Conservation (phyloP, 2,888 invertebrate species). For the Osmoderma eremita region DNA sequence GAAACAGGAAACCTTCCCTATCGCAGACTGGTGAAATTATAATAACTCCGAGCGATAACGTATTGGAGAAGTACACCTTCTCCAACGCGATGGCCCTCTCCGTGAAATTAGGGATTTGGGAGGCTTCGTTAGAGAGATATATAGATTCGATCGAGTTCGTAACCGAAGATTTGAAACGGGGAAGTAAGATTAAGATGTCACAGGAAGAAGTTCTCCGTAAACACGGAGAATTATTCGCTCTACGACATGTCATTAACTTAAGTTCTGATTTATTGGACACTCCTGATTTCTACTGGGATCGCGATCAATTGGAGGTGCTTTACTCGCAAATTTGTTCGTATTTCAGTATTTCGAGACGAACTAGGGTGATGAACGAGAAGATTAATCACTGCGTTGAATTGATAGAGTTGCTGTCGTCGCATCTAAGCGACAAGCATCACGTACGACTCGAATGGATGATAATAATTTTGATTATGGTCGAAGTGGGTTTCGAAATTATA, state of each 20-base stretch:
- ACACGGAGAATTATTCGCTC: slow-evolving; percentile 88
- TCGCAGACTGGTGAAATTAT: slow-evolving; percentile 57
- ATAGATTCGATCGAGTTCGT: slow-evolving; percentile 86
- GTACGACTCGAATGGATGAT: slow-evolving; percentile 97
- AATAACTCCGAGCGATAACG: slow-evolving; percentile 60
- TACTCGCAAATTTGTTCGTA: slow-evolving; percentile 86
- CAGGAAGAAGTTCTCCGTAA: slow-evolving; percentile 78
- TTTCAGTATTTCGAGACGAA: slow-evolving; percentile 85
- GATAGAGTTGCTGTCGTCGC: slow-evolving; percentile 86
- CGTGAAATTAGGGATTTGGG: slow-evolving; percentile 95
- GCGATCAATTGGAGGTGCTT: slow-evolving; percentile 85
- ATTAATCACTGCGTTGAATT: slow-evolving; percentile 93
- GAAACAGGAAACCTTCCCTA: slow-evolving; percentile 54
- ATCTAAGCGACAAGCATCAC: slow-evolving; percentile 93
- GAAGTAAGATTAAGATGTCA: slow-evolving; percentile 75
- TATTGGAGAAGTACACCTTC: slow-evolving; percentile 89
- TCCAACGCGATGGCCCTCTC: slow-evolving; percentile 94
- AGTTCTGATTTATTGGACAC: slow-evolving; percentile 94
- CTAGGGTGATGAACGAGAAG: slow-evolving; percentile 94
- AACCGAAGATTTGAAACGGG: slow-evolving; percentile 80
- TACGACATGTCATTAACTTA: slow-evolving; percentile 90
- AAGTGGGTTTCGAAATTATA: slow-evolving; percentile 87
- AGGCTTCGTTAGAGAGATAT: slow-evolving; percentile 83
- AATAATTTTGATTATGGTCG: slow-evolving; percentile 93
- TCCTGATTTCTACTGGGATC: slow-evolving; percentile 98